These are phyloP conservation scores for Geodia barretti DNA, from an alignment of 37 sponge, comb jelly and placozoan species.

Conservation along the genomic window DNA sequence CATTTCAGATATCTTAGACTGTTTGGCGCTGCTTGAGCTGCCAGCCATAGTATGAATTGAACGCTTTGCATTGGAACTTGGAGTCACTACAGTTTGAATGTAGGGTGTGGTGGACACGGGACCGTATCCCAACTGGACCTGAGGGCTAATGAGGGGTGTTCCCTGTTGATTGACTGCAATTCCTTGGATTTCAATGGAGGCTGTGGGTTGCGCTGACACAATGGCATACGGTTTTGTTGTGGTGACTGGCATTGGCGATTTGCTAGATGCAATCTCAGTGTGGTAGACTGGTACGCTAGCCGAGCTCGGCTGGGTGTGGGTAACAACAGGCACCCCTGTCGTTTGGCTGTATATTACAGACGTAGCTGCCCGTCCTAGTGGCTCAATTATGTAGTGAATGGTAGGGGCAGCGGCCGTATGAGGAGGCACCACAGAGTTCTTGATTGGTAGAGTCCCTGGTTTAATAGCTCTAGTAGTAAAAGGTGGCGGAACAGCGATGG, in stretches of 20 bases:
- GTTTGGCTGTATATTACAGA: neutral
- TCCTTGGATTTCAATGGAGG: neutral
- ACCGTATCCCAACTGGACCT: neutral
- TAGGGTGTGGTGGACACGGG: neutral
- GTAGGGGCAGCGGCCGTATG: neutral
- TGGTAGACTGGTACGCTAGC: neutral
- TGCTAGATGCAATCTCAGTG: neutral
- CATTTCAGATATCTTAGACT: neutral
- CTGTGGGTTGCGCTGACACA: slow-evolving; percentile 38
- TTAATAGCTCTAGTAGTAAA: neutral
- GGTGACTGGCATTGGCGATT: neutral
- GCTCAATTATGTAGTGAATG: neutral
- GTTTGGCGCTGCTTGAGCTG: neutral
- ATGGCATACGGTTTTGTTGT: slow-evolving; percentile 64
- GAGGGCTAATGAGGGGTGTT: neutral
- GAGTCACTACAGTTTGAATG: neutral
- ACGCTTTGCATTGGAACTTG: neutral
- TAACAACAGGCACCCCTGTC: neutral
- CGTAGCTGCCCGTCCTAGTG: neutral
- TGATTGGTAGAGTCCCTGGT: neutral
- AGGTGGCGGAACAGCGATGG: no score
- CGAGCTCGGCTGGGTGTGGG: neutral
- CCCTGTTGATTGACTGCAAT: neutral
- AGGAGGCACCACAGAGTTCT: neutral
- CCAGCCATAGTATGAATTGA: neutral